Base-by-base conservation (phyloP, 2,797 vertebrate species). In the Chaunax sp. region DNA sequence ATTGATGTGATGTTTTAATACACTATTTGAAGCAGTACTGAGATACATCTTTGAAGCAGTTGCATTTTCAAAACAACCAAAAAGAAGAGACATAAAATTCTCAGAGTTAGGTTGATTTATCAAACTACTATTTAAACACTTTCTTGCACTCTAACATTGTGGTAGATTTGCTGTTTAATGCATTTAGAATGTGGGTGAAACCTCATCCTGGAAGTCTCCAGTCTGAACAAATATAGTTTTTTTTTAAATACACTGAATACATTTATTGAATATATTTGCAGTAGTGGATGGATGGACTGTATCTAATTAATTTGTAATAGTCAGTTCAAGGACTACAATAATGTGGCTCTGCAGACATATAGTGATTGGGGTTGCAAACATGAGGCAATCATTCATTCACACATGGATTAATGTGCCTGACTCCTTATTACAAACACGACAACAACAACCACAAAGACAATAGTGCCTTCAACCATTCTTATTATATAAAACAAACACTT, bases 31-130 rank as follows among this genome's bases (percentile, higher is more conserved):
- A 60, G 35, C 44, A 19, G 13, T 16, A 30, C 64, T 55, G 26
- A 30, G 26, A 56, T 35, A 63, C 59, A 52, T 75, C 47, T 58
- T 58, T 18, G 18, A 30, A 68, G 55, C 43, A 49, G 25, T 43
- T 76, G 30, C 45, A 14, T 63, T 77, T 72, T 45, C n/a, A 60
- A 63, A 69, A 70, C 35, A 52, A 68, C 72, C 60, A 35, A 45
- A 61, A 57, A 72, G 20, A 49, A 53, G 26, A 70, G 28, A n/a
- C 38, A 62, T 75, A 49, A n/a, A 63, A 45, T 60, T 53, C 46
- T 35, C 19, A 5, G 28, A 72, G 49, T 78, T 69, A 60, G 56
- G 45, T 33, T 62, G 57, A 56, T 67, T 51, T 75, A 35, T 35
- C 12, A 10, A 35, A 35, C 8, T 35, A 11, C 10, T 35, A 35